A percentile compares a stretch with the other conserved stretches of the same genome.
Evolutionary conservation across 2,113 vertebrate species (phyloP).

Genomic region (Cebidichthys violaceus): DNA sequence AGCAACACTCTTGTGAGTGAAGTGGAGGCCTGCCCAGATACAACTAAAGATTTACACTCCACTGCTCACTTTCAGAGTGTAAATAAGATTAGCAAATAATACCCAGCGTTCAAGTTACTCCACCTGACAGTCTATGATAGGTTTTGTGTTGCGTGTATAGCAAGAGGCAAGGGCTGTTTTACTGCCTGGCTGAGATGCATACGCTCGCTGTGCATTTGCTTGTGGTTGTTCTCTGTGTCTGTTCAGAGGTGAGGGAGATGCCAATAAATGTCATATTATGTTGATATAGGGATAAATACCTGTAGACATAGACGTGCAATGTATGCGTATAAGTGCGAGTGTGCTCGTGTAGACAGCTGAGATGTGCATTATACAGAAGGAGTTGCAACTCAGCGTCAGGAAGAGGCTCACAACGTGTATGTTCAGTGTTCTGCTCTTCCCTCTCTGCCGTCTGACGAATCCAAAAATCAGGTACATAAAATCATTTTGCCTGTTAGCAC

Average conservation of each 20-base stretch:
- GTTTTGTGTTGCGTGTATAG: conserved; percentile 65
- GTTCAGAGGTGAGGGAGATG: conserved; percentile 34
- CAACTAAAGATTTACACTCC: conserved; percentile 61
- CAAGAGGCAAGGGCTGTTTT: conserved; percentile 28
- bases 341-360: neutral
- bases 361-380: neutral
- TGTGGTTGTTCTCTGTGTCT: conserved; percentile 30
- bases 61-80: conserved; percentile 66
- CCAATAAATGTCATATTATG: conserved; percentile 55
- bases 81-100: conserved; percentile 75
- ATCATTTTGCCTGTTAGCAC: no score
- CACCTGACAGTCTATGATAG: conserved; percentile 65
- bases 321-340: neutral
- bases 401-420: neutral
- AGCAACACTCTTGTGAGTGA: conserved; percentile 24
- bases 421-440: neutral
- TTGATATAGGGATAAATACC: conserved; percentile 39
- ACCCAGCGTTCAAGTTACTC: conserved; percentile 51
- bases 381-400: neutral
- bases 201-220: conserved; percentile 24
- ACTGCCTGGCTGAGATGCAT: conserved; percentile 16
- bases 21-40: conserved; percentile 35
- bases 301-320: conserved; percentile 6
- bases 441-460: neutral
- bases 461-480: neutral